Percentiles rank a stretch among this genome's conserved stretches.
phyloP scores from a whole-genome alignment of 1,140 invertebrate species.

The Gonatopus flavifemur region DNA sequence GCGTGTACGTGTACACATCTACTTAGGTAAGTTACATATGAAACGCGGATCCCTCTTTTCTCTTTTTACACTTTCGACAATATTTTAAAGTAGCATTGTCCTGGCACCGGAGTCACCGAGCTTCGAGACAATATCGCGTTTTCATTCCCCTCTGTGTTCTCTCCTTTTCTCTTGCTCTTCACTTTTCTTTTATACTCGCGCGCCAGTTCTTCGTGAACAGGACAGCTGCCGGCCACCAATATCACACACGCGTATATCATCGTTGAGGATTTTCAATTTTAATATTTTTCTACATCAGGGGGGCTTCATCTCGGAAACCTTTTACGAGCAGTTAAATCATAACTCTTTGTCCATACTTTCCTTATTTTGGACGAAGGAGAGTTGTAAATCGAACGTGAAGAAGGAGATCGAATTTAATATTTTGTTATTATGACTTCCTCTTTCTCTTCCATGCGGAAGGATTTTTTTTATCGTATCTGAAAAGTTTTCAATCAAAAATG shows the following conservation, averaged over 20 bases:
- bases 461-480: too few species aligned
- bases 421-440: too few species aligned
- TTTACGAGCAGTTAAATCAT: constrained; percentile 54
- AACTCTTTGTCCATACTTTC: constrained; percentile 15
- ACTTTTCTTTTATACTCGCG: constrained; percentile 7
- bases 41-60: constrained; percentile 15
- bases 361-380: background rate
- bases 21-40: too few species aligned
- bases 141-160: constrained; percentile 21
- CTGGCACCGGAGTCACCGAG: constrained; percentile 36
- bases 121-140: constrained; percentile 50
- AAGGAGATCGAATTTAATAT: constrained; percentile 3
- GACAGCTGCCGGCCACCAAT: constrained; percentile 58
- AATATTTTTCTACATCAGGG: constrained; percentile 50
- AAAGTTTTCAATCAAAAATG: too few species aligned
- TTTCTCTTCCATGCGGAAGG: too few species aligned
- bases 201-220: constrained; percentile 35
- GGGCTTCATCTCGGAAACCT: too few species aligned
- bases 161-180: constrained; percentile 18
- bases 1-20: too few species aligned
- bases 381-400: too few species aligned
- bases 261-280: constrained; percentile 55
- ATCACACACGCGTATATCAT: constrained; percentile 52
- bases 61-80: constrained; percentile 51
- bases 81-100: constrained; percentile 56